Percentiles rank a stretch among this genome's conserved stretches.
Evolutionary conservation across 2,113 vertebrate species (phyloP).

Genomic region (Corynorhinus townsendii): DNA sequence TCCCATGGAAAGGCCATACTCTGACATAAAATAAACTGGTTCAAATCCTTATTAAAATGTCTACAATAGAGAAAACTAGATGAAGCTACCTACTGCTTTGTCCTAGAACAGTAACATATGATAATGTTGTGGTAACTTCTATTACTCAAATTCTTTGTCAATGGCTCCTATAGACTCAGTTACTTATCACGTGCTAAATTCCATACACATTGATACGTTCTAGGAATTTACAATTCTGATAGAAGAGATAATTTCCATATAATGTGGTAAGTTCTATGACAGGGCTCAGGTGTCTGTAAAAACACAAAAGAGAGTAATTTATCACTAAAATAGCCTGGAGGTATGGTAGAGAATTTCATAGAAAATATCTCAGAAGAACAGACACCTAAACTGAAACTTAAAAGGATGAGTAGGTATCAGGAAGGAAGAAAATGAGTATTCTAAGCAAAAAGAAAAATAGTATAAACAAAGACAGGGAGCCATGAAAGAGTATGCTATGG

Average conservation of each 20-base stretch:
- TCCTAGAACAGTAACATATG: not conserved
- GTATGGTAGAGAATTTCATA: not conserved
- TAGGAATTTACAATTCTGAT: not conserved
- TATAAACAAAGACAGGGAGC: not conserved
- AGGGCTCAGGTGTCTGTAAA: not conserved
- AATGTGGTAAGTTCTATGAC: not conserved
- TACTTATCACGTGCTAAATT: constrained; percentile 5
- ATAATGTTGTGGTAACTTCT: not conserved
- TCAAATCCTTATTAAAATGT: constrained; percentile 3
- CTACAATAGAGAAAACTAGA: not conserved
- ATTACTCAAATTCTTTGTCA: constrained; percentile 26
- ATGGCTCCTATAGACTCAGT: not conserved
- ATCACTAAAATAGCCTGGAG: not conserved
- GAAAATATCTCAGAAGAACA: not conserved
- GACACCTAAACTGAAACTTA: not conserved
- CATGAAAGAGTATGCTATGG: not conserved
- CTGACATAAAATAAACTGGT: not conserved
- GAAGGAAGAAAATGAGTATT: not conserved
- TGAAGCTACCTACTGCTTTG: not conserved
- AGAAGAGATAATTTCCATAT: not conserved
- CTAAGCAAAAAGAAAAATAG: constrained; percentile 4
- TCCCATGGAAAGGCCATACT: not conserved
- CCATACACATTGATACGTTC: not conserved
- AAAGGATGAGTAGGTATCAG: not conserved
- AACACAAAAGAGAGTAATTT: not conserved